Conservation (phyloP, 2,797 vertebrate genomes). For the Acridotheres tristis region DNA sequence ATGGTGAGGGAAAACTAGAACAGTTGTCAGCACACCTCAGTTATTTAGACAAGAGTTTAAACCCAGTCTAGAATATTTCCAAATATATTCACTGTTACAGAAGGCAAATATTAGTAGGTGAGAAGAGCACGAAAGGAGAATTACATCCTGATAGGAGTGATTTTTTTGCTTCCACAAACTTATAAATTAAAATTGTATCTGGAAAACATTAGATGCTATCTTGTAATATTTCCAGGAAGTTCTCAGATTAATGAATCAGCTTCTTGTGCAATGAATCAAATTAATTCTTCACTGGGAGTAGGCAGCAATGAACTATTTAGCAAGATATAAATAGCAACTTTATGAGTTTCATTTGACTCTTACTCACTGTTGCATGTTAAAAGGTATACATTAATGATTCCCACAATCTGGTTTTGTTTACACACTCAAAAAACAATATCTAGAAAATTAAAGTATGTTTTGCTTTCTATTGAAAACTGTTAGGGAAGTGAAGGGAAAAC, state of each 20-base stretch:
- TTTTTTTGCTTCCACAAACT: not conserved
- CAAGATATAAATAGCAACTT: slow-evolving; percentile 37
- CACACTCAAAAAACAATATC: not conserved
- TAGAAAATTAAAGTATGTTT: not conserved
- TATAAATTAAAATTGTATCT: not conserved
- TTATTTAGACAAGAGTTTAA: not conserved
- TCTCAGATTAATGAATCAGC: slow-evolving; percentile 39
- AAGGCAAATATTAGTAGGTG: not conserved
- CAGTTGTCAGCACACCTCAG: not conserved
- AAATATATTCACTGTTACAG: not conserved
- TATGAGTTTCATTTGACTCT: slow-evolving; percentile 36
- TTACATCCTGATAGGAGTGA: not conserved
- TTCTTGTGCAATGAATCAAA: slow-evolving; percentile 44
- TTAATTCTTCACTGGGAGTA: slow-evolving; percentile 26
- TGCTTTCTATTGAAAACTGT: not conserved
- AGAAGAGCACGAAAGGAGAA: not conserved
- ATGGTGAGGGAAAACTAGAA: not conserved
- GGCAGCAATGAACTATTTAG: slow-evolving; percentile 10
- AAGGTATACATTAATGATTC: not conserved
- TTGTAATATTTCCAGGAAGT: slow-evolving; percentile 28
- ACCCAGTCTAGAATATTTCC: not conserved
- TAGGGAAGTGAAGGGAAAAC: not conserved
- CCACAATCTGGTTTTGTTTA: not conserved
- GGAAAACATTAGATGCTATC: not conserved
- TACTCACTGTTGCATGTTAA: slow-evolving; percentile 10